Evolutionary conservation across 2,113 vertebrate species (phyloP).

Genomic region (Bungarus multicinctus): DNA sequence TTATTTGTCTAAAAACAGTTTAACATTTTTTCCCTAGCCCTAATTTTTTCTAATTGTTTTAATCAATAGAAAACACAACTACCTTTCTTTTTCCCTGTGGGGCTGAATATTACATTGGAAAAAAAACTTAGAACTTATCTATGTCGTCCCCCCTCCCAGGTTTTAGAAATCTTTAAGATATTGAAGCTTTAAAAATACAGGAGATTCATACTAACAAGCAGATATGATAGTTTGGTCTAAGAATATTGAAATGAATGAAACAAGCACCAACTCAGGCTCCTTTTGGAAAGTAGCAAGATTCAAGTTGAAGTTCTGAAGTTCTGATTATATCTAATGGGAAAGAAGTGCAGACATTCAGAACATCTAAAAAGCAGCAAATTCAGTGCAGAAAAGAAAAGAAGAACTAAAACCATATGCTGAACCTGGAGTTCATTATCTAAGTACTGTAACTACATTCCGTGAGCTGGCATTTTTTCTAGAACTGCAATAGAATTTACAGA

Average conservation of each 20-base stretch:
- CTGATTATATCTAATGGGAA: not conserved
- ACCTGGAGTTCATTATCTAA: conserved; percentile 28
- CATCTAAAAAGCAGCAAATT: not conserved
- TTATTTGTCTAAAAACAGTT: conserved; percentile 55
- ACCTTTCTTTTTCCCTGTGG: not conserved
- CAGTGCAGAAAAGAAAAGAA: not conserved
- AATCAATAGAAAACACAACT: conserved; percentile 20
- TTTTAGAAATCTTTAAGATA: not conserved
- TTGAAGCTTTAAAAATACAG: not conserved
- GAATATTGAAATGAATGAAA: not conserved
- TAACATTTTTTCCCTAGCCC: conserved; percentile 10
- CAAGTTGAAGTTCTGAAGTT: not conserved
- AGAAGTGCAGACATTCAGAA: not conserved
- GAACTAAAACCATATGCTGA: conserved; percentile 34
- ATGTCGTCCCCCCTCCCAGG: not conserved
- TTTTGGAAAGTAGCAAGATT: not conserved
- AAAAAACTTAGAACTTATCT: conserved; percentile 13
- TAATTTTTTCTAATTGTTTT: conserved; percentile 35
- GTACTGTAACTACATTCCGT: conserved; percentile 44
- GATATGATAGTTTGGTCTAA: not conserved
- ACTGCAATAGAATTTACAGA: conserved; percentile 40
- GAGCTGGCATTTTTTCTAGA: conserved; percentile 39
- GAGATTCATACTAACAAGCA: not conserved
- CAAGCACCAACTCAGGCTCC: not conserved
- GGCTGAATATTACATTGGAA: not conserved